Evolutionary conservation across 2,888 invertebrate species (phyloP).

Genomic region (Acanthosepion pharaonis): DNA sequence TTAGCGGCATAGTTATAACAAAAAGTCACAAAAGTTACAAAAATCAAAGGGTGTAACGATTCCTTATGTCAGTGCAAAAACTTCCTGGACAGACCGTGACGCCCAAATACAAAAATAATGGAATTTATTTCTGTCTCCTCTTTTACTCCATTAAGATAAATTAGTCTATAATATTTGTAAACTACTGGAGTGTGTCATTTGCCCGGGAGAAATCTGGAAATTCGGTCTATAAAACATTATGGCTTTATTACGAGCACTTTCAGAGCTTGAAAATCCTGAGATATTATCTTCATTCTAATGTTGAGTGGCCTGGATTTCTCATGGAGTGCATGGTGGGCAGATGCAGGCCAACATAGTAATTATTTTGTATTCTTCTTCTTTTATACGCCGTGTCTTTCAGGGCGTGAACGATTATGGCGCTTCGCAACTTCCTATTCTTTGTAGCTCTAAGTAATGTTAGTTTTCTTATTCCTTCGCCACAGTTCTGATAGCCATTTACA

Average conservation of each 20-base stretch:
- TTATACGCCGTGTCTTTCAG: too few species aligned
- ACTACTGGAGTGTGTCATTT: conserved; percentile 18
- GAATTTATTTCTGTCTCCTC: conserved; percentile 7
- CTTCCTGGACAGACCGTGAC: neutral
- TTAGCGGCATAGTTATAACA: neutral
- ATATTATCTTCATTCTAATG: neutral
- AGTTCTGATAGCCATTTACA: too few species aligned
- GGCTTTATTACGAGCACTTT: neutral
- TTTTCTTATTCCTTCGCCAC: too few species aligned
- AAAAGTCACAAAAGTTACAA: neutral
- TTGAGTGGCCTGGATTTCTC: neutral
- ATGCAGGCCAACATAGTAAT: neutral
- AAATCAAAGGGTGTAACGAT: neutral
- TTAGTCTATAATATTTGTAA: conserved; percentile 6
- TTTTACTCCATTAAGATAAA: neutral
- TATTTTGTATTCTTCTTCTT: neutral
- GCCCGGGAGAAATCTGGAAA: neutral
- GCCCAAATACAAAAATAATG: neutral
- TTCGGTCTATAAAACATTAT: conserved; percentile 22
- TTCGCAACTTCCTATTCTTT: too few species aligned
- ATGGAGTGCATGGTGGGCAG: neutral
- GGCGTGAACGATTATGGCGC: too few species aligned
- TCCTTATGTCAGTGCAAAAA: neutral
- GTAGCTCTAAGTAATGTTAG: too few species aligned
- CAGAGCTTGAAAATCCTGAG: neutral